Conservation (phyloP, 2,888 invertebrate genomes). For the Neoaliturus tenellus region DNA sequence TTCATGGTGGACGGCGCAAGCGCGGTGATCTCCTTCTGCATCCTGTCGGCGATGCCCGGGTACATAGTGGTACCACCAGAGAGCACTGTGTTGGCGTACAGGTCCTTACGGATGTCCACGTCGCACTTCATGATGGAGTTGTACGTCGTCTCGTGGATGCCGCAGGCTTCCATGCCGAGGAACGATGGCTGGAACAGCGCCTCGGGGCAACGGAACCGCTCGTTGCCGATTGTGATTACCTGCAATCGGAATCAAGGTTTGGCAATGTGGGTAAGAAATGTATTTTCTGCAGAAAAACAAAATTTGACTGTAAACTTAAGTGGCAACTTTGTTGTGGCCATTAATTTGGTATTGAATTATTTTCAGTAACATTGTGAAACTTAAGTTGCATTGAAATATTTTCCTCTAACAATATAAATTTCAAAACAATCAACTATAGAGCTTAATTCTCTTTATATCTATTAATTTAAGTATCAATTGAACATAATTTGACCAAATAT, state of each 20-base stretch:
- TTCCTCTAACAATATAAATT: too few species aligned
- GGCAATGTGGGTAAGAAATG: too few species aligned
- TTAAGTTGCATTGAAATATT: too few species aligned
- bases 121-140: constrained; percentile 99
- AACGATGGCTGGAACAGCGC: constrained; percentile 96
- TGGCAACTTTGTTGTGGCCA: too few species aligned
- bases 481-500: too few species aligned
- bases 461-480: too few species aligned
- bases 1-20: constrained; percentile 94
- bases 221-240: constrained; percentile 93
- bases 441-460: too few species aligned
- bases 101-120: constrained; percentile 96
- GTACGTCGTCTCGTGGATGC: constrained; percentile 94
- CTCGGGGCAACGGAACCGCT: constrained; percentile 96
- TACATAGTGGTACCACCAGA: constrained; percentile 98
- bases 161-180: constrained; percentile 90
- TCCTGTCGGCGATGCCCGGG: constrained; percentile 94
- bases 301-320: neutral
- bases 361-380: too few species aligned
- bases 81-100: constrained; percentile 96
- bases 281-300: too few species aligned
- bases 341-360: too few species aligned
- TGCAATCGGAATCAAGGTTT: neutral
- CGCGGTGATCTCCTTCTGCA: constrained; percentile 95
- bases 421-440: too few species aligned